Evolutionary conservation across 1,140 invertebrate species (phyloP).

Genomic region (Dendroctonus valens): DNA sequence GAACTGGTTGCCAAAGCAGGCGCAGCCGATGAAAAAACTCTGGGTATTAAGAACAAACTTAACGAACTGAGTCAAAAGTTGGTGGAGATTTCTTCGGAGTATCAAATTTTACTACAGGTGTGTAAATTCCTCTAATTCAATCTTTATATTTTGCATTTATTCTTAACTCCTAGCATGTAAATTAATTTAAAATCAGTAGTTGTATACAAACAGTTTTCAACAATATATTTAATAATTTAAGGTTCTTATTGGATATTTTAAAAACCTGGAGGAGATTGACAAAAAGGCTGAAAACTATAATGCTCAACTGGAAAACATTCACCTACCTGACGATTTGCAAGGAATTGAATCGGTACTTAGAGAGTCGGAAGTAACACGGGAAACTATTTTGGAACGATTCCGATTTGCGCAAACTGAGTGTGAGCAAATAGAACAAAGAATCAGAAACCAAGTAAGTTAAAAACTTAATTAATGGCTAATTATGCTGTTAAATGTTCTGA

Average conservation of each 20-base stretch:
- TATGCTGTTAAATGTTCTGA: too few species aligned
- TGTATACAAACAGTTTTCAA: neutral
- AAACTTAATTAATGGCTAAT: too few species aligned
- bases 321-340: conserved; percentile 51
- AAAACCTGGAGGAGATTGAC: conserved; percentile 65
- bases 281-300: conserved; percentile 40
- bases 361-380: conserved; percentile 60
- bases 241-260: conserved; percentile 69
- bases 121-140: neutral
- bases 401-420: conserved; percentile 62
- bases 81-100: conserved; percentile 67
- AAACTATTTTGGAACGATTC: conserved; percentile 61
- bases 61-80: conserved; percentile 66
- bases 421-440: conserved; percentile 62
- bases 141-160: neutral
- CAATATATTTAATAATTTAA: conserved; percentile 9
- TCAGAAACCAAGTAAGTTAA: conserved; percentile 59
- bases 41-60: conserved; percentile 57
- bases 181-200: too few species aligned
- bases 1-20: conserved; percentile 46
- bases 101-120: conserved; percentile 66
- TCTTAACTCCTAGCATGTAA: too few species aligned
- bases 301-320: conserved; percentile 25
- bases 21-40: conserved; percentile 43
- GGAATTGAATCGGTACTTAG: conserved; percentile 56